Evolutionary conservation across 1,140 invertebrate genomes (phyloP), one percentile per base, ranked within the genome.

Genomic region (Anagrus nilaparvatae): DNA sequence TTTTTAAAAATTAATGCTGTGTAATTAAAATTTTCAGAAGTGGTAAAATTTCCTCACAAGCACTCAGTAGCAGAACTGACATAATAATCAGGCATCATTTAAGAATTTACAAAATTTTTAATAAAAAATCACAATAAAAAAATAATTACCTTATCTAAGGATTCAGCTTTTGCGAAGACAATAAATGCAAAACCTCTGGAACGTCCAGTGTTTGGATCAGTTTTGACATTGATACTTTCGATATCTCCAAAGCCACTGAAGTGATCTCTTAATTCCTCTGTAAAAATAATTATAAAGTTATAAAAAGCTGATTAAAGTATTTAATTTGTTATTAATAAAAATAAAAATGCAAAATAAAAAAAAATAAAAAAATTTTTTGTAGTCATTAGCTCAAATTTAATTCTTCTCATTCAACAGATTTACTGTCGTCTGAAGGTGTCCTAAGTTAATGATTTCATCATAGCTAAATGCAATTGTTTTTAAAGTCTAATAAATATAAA

Each of bases 121-220:
- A 19, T 46, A 24, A 31, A 40, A 41, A 21, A 31, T 40, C 37
- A 37, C 29, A 42, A 10, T 24, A 44, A 34, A 40, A 16, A 34
- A 37, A 24, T 19, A 33, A 41, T 59, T 63, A 93, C 89, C 73
- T 91, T 90, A 51, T 95, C 90, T 43, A 96, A 81, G 30, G 87
- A 81, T 56, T 90, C 86, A 42, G 87, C 79, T 44, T 76, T 74
- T 49, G 85, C 83, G 65, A 95, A 97, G 16, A 95, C 91, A 54
- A 97, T 92, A 61, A 97, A 97, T 31, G 89, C 90, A 61, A 96
- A 95, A 24, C 90, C 90, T 67, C 91, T 71, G 17, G 87, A 91
- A 54, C 88, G 73, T 32, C 88, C 88, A 23, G 87, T 92, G 55
- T 82, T 84, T 12, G 87, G 83, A 67, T 94, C 88, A 62, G 87